Evolutionary conservation across 2,113 vertebrate species (phyloP), one percentile per base, ranked within the genome.

Genomic region (Ictalurus furcatus): DNA sequence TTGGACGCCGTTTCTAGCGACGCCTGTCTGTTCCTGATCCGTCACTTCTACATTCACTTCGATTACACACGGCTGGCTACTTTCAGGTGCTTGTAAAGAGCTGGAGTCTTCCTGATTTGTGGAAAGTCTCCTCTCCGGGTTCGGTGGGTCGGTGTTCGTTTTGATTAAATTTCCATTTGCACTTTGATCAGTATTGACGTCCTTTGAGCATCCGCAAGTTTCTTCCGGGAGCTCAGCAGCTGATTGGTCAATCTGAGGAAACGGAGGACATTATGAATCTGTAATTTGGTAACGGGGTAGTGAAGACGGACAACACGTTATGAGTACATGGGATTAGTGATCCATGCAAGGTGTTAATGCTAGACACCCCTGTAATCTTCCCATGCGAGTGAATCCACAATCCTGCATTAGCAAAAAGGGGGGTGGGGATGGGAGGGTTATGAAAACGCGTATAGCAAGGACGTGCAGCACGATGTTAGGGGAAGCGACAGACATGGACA

Each of bases 21-120:
- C 1, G 30, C 3, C 21, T 17, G 37, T 71, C 44, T 80, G 69
- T 8, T 93, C 65, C 44, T 91, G 80, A 34, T 54, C 14, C 13
- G 92, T 92, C 19, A 95, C 91, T 85, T 95, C 89, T 5, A 94
- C 90, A 13, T 94, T 90, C 19, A 93, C 93, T 65, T 95, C 88
- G 8, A 95, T 78, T 0, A 90, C 88, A 56, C 85, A 67, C 37
- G 89, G 89, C 0, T 89, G 90, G 6, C 44, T 0, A 1, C 44
- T 54, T 21, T 87, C 71, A 14, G 59, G 84, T 59, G 58, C 30
- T 16, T 82, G 78, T 48, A 17, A 80, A 73, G 67, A 48, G 25
- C 3, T 25, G 52, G 30, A 56, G 4, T 92, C 91, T n/a, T 17
- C 74, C 44, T 85, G 84, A 5, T 67, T 83, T 52, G 37, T 21